A percentile compares a stretch with the other conserved stretches of the same genome.
These are phyloP conservation scores for Smittia sp. DNA, from an alignment of 2,888 invertebrate species.

Conservation along the genomic window DNA sequence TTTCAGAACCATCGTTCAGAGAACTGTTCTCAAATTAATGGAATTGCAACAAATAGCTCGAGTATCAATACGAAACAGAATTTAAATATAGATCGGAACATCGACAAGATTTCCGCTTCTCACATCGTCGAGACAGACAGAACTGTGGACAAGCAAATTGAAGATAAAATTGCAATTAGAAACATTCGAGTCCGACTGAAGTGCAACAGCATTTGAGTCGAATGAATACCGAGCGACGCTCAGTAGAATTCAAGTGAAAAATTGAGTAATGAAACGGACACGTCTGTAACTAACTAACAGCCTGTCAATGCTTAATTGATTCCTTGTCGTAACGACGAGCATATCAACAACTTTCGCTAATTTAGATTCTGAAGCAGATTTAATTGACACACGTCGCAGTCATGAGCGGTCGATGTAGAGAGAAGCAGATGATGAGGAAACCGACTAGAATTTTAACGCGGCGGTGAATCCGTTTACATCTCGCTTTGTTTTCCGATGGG, in stretches of 20 bases:
- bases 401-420: neutral
- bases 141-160: neutral
- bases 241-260: neutral
- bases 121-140: neutral
- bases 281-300: neutral
- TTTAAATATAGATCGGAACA: conserved; percentile 36
- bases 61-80: conserved; percentile 27
- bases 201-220: neutral
- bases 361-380: neutral
- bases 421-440: neutral
- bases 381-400: neutral
- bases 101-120: conserved; percentile 29
- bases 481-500: conserved; percentile 31
- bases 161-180: conserved; percentile 31
- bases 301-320: neutral
- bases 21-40: conserved; percentile 29
- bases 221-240: neutral
- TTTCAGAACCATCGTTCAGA: neutral
- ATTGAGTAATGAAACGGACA: neutral
- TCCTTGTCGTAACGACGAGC: neutral
- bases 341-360: neutral
- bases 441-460: neutral
- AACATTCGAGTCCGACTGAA: neutral
- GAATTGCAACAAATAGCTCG: conserved; percentile 28
- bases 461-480: conserved; percentile 10